Evolutionary conservation across 2,797 vertebrate genomes (phyloP), one percentile per base, ranked within the genome.

Genomic region (Iguana delicatissima): DNA sequence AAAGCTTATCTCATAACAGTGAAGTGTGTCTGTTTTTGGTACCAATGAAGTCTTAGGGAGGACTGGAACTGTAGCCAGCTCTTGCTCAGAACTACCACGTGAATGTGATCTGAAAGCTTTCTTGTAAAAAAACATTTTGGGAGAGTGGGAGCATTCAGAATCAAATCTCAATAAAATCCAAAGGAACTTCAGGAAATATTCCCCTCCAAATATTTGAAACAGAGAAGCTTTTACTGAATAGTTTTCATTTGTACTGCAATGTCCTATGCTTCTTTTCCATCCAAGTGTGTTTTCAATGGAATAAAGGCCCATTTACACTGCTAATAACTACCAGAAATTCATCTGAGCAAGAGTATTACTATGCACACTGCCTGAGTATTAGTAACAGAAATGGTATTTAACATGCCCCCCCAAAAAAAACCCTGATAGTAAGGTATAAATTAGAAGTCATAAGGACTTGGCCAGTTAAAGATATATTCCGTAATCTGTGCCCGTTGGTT

Each of bases 361-460:
- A 79, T 64, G 77, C n/a, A 24, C 46, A 87, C 18, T 87, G 76
- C 26, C 26, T 50, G 57, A 80, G 62, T 50, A 87, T 62, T 29
- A 18, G 26, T 42, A 46, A 29, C 46, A 50, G 57, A 77, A 79
- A 22, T 10, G 0, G 16, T 79, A 64, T 64, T 80, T 64, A 18
- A 79, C n/a, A 64, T 29, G 62, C 57, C 29, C 38, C 18, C 2
- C 29, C 42, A 20, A 22, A 22, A 16, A 29, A 77, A 62, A 16
- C 16, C 9, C 16, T 32, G 26, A 20, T 12, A 82, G 32, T 16
- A 18, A 14, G 7, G 24, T 20, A 62, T 7, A 35, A 62, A n/a
- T n/a, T 13, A 87, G 74, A 6, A 62, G 18, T 50, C 85, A 62
- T 79, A 87, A 87, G 74, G 46, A 64, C 38, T 87, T 79, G 29